Evolutionary conservation across 1,140 invertebrate species (phyloP), one percentile per base, ranked within the genome.

Genomic region (Drosophila lacteicornis): DNA sequence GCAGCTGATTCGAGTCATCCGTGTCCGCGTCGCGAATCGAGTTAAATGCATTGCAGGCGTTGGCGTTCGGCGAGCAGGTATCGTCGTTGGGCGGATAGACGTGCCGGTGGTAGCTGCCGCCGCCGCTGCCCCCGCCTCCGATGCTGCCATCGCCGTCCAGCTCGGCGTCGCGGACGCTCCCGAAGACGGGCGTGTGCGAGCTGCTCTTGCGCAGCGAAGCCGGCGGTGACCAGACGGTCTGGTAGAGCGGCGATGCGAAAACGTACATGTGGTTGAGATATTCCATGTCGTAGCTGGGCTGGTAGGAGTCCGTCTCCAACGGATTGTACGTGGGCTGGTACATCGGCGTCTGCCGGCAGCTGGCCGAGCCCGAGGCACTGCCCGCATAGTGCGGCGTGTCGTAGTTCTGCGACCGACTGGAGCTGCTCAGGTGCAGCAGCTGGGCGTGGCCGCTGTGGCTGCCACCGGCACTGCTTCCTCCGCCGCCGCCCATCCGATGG

Each of bases 311-410:
- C 57, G 92, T 92, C 76, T 93, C 92, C 56, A 93, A 51, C n/a
- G 92, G 92, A 66, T 93, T 93, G 55, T 93, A 93, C 17, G 92
- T 93, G 11, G 92, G 86, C 81, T 92, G 91, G 62, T 92, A 90
- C 80, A 91, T 90, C 4, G 91, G 91, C 12, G 91, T 92, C 51
- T 92, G 91, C 19, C 91, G 79, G 68, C 91, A 91, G 46, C 91
- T 92, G 19, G 92, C 92, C 33, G 91, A 88, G 2, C 91, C 91
- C 3, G 91, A 92, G 19, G 79, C 82, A 25, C 91, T 91, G 59
- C 86, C 86, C 38, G 87, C 82, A 78, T 92, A 91, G n/a, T 92
- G 91, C 8, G 91, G 91, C 33, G 91, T 92, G 75, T 92, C 91
- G 19, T 91, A 92, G 71, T 76, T 92, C 50, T 92, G 91, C n/a